A percentile compares a stretch with the other conserved stretches of the same genome.
Evolutionary conservation across 2,888 invertebrate species (phyloP).

Genomic region (Cheilosia urbana): DNA sequence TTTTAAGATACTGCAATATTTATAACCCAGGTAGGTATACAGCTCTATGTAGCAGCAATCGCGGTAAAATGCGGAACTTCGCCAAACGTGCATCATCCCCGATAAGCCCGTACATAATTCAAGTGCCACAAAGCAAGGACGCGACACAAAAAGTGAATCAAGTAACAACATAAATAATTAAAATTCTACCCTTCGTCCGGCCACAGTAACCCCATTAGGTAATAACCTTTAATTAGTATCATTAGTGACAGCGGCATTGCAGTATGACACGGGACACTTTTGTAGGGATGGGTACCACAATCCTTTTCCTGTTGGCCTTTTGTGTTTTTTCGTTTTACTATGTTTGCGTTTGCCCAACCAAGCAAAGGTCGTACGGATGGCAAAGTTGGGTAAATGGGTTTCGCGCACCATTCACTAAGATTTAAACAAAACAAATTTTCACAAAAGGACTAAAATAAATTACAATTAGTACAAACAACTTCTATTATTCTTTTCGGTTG

Average conservation of each 20-base stretch:
- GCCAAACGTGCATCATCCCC: too few species aligned
- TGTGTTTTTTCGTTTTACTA: not conserved
- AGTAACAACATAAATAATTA: conserved; percentile 57
- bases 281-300: conserved; percentile 43
- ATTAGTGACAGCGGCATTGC: conserved; percentile 64
- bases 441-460: conserved; percentile 67
- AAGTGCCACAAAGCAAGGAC: conserved; percentile 12
- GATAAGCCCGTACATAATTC: not conserved
- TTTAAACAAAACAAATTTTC: conserved; percentile 36
- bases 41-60: too few species aligned
- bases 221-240: conserved; percentile 73
- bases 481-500: conserved; percentile 30
- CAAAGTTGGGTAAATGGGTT: conserved; percentile 30
- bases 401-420: conserved; percentile 39
- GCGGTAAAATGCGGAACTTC: too few species aligned
- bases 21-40: too few species aligned
- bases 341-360: conserved; percentile 22
- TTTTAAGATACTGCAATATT: too few species aligned
- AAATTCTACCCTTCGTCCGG: conserved; percentile 64
- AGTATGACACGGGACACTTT: conserved; percentile 47
- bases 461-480: conserved; percentile 68
- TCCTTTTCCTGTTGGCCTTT: conserved; percentile 49
- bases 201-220: conserved; percentile 66
- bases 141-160: conserved; percentile 54
- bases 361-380: conserved; percentile 22